Evolutionary conservation across 2,113 vertebrate genomes (phyloP).

Genomic region (Cyanoderma ruficeps): DNA sequence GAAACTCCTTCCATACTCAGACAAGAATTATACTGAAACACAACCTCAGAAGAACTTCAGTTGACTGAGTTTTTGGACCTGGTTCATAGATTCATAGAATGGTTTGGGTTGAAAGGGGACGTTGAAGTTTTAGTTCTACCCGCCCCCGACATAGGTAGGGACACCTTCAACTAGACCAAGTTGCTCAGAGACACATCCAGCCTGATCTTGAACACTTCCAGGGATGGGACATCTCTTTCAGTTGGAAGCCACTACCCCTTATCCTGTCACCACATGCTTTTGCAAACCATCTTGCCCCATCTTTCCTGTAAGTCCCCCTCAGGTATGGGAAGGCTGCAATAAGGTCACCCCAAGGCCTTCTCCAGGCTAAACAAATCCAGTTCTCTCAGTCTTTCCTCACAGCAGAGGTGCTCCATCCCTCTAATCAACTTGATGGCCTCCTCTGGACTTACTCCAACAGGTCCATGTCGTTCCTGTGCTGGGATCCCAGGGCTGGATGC

Average conservation of each 20-base stretch:
- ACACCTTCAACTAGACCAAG: neutral
- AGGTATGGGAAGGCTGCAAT: neutral
- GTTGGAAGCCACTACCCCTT: neutral
- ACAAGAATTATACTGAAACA: neutral
- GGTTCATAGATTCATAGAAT: neutral
- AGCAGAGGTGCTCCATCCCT: neutral
- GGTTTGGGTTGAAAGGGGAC: neutral
- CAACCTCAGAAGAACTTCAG: neutral
- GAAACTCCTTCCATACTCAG: neutral
- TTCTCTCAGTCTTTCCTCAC: neutral
- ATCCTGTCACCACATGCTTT: neutral
- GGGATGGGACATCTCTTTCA: neutral
- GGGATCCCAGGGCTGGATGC: neutral
- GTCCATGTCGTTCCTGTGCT: neutral
- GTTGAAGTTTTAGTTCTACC: neutral
- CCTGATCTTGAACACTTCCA: neutral
- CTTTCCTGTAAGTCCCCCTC: neutral
- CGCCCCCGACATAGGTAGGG: neutral
- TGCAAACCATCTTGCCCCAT: neutral
- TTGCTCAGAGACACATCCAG: neutral
- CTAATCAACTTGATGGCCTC: neutral
- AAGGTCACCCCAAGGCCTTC: neutral
- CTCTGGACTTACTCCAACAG: neutral
- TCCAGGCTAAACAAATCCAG: neutral
- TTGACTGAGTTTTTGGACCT: neutral